Evolutionary conservation across 2,113 vertebrate species (phyloP), one percentile per base, ranked within the genome.

Genomic region (Proterorhinus semilunaris): DNA sequence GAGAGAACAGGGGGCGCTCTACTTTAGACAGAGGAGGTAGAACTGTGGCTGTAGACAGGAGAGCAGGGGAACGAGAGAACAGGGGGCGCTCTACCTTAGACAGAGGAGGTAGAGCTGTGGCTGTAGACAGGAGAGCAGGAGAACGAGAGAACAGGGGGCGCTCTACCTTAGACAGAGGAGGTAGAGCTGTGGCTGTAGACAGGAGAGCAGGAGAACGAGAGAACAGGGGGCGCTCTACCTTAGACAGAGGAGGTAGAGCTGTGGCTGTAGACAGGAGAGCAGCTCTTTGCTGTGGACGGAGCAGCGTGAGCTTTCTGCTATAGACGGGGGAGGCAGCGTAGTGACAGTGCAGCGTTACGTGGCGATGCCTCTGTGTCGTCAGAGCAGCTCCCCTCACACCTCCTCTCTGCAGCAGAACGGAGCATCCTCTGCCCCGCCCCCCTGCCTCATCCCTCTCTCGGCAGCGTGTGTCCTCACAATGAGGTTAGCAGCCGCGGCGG

Each of bases 351-450:
- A 79, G 77, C 52, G 66, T 84, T 86, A 86, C 83, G 74, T 83
- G 81, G 78, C 79, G 74, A 81, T 74, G 72, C 75, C 6, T 66
- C 81, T 86, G 66, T 89, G 84, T 83, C 84, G 80, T 90, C 88
- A 88, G 79, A 87, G 87, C 77, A 77, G 68, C 83, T 71, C 74
- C 83, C 80, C 57, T 10, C 88, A 85, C 85, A 86, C 53, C 86
- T 88, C 89, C 72, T 85, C 82, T 88, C 86, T 87, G 89, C 89
- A 91, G 80, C 88, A 87, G 88, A 89, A 83, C 86, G 83, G 83
- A 90, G 86, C 87, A 83, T 86, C 86, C 83, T 88, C 83, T 73
- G 76, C 75, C 80, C 45, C 45, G 9, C 82, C 69, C 70, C 70
- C 80, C 72, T 70, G 78, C 70, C 72, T 79, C 65, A 69, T 71